Evolutionary conservation across 1,140 invertebrate species (phyloP).

Genomic region (Heliconius nattereri): DNA sequence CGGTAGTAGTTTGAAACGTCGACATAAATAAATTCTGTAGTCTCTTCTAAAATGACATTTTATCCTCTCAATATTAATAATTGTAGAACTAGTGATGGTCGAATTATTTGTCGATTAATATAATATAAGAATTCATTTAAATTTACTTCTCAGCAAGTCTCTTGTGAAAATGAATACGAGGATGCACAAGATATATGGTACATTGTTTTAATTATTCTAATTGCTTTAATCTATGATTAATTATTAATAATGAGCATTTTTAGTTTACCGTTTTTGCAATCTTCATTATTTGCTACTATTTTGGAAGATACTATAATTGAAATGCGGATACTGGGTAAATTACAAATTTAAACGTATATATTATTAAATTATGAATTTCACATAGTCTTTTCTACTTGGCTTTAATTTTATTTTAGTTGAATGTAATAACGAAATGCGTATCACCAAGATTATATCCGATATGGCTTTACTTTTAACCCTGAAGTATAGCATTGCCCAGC

Average conservation of each 20-base stretch:
- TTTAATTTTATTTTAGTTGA: constrained; percentile 43
- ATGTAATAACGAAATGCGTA: constrained; percentile 60
- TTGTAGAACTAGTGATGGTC: neutral
- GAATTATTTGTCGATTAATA: neutral
- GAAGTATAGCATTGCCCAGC: constrained; percentile 53
- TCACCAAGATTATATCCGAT: constrained; percentile 52
- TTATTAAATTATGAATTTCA: neutral
- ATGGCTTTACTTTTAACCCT: constrained; percentile 42
- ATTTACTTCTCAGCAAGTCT: neutral
- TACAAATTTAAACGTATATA: neutral
- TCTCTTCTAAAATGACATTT: neutral
- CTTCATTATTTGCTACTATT: constrained; percentile 54
- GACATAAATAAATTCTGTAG: neutral
- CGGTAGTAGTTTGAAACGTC: neutral
- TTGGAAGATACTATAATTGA: constrained; percentile 58
- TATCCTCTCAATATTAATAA: neutral
- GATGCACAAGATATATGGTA: neutral
- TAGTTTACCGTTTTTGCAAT: constrained; percentile 54
- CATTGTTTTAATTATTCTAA: neutral
- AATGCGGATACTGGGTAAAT: constrained; percentile 57
- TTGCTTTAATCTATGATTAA: neutral
- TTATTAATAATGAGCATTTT: constrained; percentile 9
- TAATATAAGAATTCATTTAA: neutral
- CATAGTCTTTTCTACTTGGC: neutral
- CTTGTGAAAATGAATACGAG: neutral